Conservation (phyloP, 2,888 invertebrate genomes). For the Metallyticus violacea region DNA sequence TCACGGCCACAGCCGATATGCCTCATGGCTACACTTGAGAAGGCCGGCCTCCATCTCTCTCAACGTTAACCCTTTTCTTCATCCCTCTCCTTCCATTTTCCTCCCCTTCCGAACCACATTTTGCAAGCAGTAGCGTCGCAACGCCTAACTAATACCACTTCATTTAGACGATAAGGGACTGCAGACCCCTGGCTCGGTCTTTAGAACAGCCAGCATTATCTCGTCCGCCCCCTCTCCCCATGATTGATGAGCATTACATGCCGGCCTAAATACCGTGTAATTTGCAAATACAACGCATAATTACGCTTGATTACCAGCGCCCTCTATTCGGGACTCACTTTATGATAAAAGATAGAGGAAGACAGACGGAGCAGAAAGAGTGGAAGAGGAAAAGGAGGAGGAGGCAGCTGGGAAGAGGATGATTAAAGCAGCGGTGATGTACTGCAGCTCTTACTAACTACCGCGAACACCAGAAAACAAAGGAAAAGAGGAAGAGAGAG, state of each 20-base stretch:
- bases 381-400: background rate
- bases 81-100: slow-evolving; percentile 4
- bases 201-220: slow-evolving; percentile 26
- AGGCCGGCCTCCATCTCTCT: background rate
- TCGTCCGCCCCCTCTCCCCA: slow-evolving; percentile 13
- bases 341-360: slow-evolving; percentile 26
- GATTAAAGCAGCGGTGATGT: slow-evolving; percentile 34
- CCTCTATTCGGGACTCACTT: slow-evolving; percentile 29
- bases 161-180: slow-evolving; percentile 36
- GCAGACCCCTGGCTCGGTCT: slow-evolving; percentile 11
- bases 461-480: slow-evolving; percentile 25
- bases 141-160: slow-evolving; percentile 35
- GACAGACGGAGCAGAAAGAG: background rate
- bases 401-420: slow-evolving; percentile 22
- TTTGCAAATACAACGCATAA: slow-evolving; percentile 73
- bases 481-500: background rate
- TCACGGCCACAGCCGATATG: background rate
- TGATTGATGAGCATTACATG: slow-evolving; percentile 36
- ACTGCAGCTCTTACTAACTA: slow-evolving; percentile 30
- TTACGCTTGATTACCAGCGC: slow-evolving; percentile 39
- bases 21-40: background rate
- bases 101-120: slow-evolving; percentile 27
- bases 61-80: background rate
- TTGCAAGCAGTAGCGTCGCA: slow-evolving; percentile 24
- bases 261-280: slow-evolving; percentile 67